Evolutionary conservation across 2,797 vertebrate genomes (phyloP), one percentile per base, ranked within the genome.

Genomic region (Catostomus latipinnis): DNA sequence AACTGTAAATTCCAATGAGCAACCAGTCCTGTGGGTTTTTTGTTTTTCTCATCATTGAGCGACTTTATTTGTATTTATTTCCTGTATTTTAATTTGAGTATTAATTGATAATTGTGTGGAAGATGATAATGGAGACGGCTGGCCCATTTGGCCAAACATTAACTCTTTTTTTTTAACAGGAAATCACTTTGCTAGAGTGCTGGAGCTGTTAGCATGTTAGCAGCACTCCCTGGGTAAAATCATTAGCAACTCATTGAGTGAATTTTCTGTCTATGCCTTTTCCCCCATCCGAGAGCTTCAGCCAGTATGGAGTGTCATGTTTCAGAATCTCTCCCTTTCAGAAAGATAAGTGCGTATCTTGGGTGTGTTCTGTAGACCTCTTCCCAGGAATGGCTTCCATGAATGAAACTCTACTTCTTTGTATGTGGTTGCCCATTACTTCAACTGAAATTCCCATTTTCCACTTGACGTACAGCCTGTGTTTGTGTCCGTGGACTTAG

Each of bases 111-210:
- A 8, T 43, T 52, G 22, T 43, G 22, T 11, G 11, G 4, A 77
- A 70, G 45, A 18, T 71, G 8, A 0, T 82, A 80, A 80, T 62
- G 70, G 65, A 84, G 61, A 80, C 60, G 46, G 53, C 72, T 43
- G 69, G 52, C 16, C 49, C 80, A 72, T 82, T 62, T 53, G 12
- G 46, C 62, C 11, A 70, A 80, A 72, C 1, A 43, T n/a, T 6
- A 14, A 49, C 11, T 18, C 8, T 65, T 65, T 60, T 34, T 13
- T 73, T 67, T 78, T 76, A 18, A 49, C 57, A 53, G 49, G 68
- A 82, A 78, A 82, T 83, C 73, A 65, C 78, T 75, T 80, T 76
- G 67, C 80, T 71, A 81, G 66, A 81, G 82, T 83, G 83, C 84
- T 72, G 68, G 76, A 74, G 61, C 72, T 76, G 76, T 76, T 82